Percentiles rank a stretch among this genome's conserved stretches.
Conservation (phyloP, 2,113 vertebrate genomes). For the Asarcornis scutulata region DNA sequence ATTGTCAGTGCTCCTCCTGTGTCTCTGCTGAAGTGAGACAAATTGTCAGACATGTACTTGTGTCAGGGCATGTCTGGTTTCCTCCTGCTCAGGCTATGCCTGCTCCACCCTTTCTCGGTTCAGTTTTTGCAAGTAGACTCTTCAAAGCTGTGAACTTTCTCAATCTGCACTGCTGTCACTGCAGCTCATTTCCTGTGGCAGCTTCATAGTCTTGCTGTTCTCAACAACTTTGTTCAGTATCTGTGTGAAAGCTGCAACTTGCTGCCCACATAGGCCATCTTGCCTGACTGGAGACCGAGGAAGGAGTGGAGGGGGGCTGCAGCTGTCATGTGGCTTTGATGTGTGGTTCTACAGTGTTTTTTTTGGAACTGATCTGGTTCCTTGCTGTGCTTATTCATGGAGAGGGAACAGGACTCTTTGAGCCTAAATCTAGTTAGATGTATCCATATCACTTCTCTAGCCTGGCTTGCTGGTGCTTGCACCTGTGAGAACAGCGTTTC, state of each 20-base stretch:
- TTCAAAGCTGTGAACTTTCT: not conserved
- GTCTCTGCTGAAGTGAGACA: not conserved
- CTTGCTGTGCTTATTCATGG: not conserved
- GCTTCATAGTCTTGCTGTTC: not conserved
- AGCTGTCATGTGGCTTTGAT: not conserved
- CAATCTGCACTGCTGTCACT: slow-evolving; percentile 56
- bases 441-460: fast-evolving
- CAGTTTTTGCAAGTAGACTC: not conserved
- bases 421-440: not conserved
- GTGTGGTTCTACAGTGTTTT: not conserved
- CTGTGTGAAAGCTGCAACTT: not conserved
- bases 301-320: fast-evolving
- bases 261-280: fast-evolving
- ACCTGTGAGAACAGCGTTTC: fast-evolving
- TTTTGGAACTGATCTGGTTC: not conserved
- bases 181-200: slow-evolving; percentile 77
- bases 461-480: not conserved
- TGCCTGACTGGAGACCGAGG: not conserved
- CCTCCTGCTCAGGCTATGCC: not conserved
- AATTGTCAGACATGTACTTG: not conserved
- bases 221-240: not conserved
- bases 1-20: fast-evolving
- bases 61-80: not conserved
- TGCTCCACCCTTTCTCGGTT: not conserved
- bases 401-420: not conserved